Percentiles rank a stretch among this genome's conserved stretches.
Evolutionary conservation across 1,140 invertebrate species (phyloP).

Genomic region (Ptiloglossa arizonensis): DNA sequence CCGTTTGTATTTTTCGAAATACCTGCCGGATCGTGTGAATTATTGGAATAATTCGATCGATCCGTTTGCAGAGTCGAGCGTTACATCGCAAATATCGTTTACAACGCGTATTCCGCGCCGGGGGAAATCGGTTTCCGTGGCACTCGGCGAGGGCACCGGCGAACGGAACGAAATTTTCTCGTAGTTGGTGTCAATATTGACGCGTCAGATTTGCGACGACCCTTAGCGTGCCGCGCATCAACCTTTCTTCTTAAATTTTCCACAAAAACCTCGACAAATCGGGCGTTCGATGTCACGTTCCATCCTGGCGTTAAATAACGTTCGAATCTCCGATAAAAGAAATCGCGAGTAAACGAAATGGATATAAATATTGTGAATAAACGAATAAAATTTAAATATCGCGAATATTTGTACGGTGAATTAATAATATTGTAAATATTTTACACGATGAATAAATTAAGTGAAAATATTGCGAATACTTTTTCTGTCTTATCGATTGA

Average conservation of each 20-base stretch:
- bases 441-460: no score
- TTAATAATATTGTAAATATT: no score
- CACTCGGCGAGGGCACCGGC: neutral
- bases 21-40: neutral
- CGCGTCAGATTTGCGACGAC: neutral
- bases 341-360: no score
- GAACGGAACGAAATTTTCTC: constrained; percentile 16
- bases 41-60: constrained; percentile 31
- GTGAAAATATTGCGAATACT: no score
- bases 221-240: neutral
- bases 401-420: no score
- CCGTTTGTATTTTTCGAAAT: neutral
- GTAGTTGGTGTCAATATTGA: constrained; percentile 32
- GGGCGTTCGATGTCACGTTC: no score
- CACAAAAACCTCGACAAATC: neutral
- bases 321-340: no score
- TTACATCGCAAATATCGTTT: constrained; percentile 37
- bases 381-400: no score
- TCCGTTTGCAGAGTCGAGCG: neutral
- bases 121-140: constrained; percentile 1
- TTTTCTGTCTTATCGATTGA: no score
- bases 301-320: no score
- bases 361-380: no score
- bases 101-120: neutral
- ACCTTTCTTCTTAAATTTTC: neutral